Percentiles rank a stretch among this genome's conserved stretches.
Evolutionary conservation across 1,140 invertebrate species (phyloP).

Genomic region (Triops cancriformis): DNA sequence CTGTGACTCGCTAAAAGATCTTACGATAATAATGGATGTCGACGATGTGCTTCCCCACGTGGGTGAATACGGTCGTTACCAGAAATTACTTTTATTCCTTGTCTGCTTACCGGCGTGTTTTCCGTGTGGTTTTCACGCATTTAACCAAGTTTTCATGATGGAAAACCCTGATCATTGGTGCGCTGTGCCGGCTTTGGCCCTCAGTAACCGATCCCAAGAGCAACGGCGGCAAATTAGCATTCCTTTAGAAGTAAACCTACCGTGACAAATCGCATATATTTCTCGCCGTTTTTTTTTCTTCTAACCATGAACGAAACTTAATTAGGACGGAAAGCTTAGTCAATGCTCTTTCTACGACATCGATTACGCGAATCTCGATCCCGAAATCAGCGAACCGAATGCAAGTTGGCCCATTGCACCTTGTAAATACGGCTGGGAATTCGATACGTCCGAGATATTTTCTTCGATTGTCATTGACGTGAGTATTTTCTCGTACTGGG

Average conservation of each 20-base stretch:
- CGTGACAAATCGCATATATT: background rate
- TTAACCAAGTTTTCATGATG: conserved; percentile 43
- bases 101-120: conserved; percentile 39
- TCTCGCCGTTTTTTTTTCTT: background rate
- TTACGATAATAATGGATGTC: conserved; percentile 36
- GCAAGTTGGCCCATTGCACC: conserved; percentile 45
- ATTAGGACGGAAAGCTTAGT: conserved; percentile 7
- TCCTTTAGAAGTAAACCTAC: conserved; percentile 16
- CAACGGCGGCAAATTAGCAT: conserved; percentile 21
- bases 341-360: conserved; percentile 21
- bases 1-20: background rate
- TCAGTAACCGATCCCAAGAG: conserved; percentile 2
- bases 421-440: conserved; percentile 71
- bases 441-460: conserved; percentile 53
- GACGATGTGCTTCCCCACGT: conserved; percentile 45
- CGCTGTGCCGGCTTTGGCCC: conserved; percentile 30
- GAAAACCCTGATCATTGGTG: conserved; percentile 44
- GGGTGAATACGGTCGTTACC: conserved; percentile 48
- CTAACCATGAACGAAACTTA: background rate
- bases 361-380: conserved; percentile 15
- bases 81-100: conserved; percentile 42
- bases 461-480: conserved; percentile 77
- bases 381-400: background rate
- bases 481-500: conserved; percentile 36
- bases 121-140: conserved; percentile 40